Conservation (phyloP, 2,113 vertebrate genomes). For the Petrocephalus zakoni region DNA sequence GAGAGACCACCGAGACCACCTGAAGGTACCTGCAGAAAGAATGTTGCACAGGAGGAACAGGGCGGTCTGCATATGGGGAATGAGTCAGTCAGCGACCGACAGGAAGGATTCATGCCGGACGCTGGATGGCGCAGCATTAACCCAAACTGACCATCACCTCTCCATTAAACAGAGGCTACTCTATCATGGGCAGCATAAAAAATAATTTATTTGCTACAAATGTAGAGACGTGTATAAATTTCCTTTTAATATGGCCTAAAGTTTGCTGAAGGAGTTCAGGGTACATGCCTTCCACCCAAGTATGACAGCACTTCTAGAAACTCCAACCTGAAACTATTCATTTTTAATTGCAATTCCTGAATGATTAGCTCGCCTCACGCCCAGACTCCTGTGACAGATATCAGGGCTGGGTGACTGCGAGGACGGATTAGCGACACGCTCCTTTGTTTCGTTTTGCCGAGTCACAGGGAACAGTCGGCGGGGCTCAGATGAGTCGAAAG, state of each 20-base stretch:
- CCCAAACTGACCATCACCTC: neutral
- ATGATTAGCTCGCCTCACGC: neutral
- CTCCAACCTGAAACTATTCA: constrained; percentile 5
- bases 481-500: neutral
- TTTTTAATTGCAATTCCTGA: constrained; percentile 9
- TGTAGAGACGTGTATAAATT: neutral
- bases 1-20: neutral
- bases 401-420: constrained; percentile 8
- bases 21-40: neutral
- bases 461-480: neutral
- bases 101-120: neutral
- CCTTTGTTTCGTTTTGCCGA: constrained; percentile 12
- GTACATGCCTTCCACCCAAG: neutral
- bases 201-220: neutral
- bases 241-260: neutral
- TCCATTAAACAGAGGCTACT: neutral
- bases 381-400: neutral
- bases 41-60: neutral
- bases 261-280: neutral
- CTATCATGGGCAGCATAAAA: neutral
- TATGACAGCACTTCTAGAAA: constrained; percentile 7
- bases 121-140: neutral
- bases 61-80: neutral
- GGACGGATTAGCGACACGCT: neutral
- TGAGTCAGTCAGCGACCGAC: neutral